Evolutionary conservation across 2,113 vertebrate species (phyloP), one percentile per base, ranked within the genome.

Genomic region (Peromyscus leucopus): DNA sequence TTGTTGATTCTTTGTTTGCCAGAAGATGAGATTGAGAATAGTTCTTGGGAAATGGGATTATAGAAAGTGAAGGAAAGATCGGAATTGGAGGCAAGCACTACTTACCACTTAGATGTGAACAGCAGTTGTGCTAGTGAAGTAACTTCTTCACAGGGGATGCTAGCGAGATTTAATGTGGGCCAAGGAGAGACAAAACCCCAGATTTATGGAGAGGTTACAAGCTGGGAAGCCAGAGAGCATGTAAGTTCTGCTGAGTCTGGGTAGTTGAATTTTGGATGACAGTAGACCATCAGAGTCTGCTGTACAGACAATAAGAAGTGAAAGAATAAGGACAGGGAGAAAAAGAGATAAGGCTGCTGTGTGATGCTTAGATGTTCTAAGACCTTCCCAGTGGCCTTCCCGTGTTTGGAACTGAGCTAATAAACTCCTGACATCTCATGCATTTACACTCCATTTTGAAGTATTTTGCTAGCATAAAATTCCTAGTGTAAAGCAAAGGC

Each of bases 391-490:
- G 17, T 93, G 74, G 94, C 67, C 59, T 96, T 90, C 46, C 59
- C 86, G 12, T 87, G 90, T 97, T 71, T 95, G 72, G 71, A 91
- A 74, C 82, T 74, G 80, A 95, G 71, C 63, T 96, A 96, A 96
- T 92, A 72, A 97, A 86, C 24, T 90, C 33, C 48, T 95, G 78
- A 91, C 57, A 94, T 86, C 21, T 93, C 71, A 92, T 87, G 57
- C 31, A 89, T 74, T 96, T 93, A 83, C 36, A 78, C 22, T 95
- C 57, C 76, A 80, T 97, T 96, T 96, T 93, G 48, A 93, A 97
- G 69, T 95, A 87, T 97, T 97, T 96, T 95, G 46, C 82, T 80
- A 59, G 48, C 74, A 95, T 91, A 89, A 87, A 90, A 79, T 94
- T 96, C 79, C 91, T 93, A 80, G 61, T 71, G 21, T 95, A 97